These are phyloP conservation scores for Calephelis perditalis DNA, from an alignment of 2,888 invertebrate species.

Conservation along the genomic window DNA sequence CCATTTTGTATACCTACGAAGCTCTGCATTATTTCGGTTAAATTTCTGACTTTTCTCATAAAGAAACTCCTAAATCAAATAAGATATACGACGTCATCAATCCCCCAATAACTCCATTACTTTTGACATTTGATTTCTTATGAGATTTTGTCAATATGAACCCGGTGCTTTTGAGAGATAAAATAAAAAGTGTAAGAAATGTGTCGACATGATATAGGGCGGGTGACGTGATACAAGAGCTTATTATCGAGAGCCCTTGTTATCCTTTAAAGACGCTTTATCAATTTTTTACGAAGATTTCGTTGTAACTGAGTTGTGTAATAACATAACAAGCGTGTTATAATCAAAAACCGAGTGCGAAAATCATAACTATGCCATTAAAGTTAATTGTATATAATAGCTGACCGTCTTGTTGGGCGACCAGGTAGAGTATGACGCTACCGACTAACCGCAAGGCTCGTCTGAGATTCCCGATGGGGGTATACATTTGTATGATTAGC, in stretches of 20 bases:
- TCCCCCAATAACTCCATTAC: constrained; percentile 20
- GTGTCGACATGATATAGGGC: constrained; percentile 37
- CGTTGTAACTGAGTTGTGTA: not conserved
- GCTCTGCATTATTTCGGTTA: not conserved
- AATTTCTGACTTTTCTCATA: not conserved
- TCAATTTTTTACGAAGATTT: constrained; percentile 30
- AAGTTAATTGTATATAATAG: no score
- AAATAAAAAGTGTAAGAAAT: constrained; percentile 24
- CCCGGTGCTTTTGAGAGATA: constrained; percentile 20
- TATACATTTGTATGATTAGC: no score
- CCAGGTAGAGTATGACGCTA: no score
- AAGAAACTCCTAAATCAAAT: constrained; percentile 1
- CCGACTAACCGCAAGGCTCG: no score
- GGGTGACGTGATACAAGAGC: constrained; percentile 29
- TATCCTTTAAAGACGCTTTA: constrained; percentile 34
- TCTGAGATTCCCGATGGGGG: no score
- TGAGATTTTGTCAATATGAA: constrained; percentile 16
- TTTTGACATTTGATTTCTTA: constrained; percentile 21
- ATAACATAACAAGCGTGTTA: not conserved
- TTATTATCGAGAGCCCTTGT: constrained; percentile 48
- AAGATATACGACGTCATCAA: constrained; percentile 8
- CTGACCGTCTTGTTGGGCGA: no score
- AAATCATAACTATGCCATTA: no score
- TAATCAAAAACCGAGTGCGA: no score
- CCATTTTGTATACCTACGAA: no score